A percentile compares a stretch with the other conserved stretches of the same genome.
Conservation (phyloP, 2,113 vertebrate genomes). For the Setophaga coronata region DNA sequence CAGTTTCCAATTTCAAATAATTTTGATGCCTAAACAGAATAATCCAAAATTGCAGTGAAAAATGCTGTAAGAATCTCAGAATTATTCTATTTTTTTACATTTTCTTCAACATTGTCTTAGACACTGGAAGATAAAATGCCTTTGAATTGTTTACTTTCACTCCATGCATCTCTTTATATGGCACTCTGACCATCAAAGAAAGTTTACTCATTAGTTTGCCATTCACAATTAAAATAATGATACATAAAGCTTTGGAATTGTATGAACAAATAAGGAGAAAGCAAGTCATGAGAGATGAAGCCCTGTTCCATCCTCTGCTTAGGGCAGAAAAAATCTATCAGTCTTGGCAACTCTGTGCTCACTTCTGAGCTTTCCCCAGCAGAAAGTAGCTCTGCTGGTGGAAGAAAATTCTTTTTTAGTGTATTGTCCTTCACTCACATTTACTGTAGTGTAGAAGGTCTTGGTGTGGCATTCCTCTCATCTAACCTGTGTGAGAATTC, state of each 20-base stretch:
- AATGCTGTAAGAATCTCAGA: not conserved
- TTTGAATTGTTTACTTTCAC: not conserved
- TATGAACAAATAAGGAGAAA: conserved; percentile 2
- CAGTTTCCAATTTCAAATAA: not conserved
- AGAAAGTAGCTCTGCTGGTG: not conserved
- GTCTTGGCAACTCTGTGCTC: not conserved
- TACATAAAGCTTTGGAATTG: not conserved
- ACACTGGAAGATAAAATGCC: not conserved
- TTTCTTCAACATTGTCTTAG: not conserved
- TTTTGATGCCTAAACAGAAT: not conserved
- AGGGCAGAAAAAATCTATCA: not conserved
- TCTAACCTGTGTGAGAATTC: not conserved
- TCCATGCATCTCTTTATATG: not conserved
- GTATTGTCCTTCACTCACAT: not conserved
- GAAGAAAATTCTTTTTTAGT: not conserved
- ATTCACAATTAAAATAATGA: not conserved
- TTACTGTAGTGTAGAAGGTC: not conserved
- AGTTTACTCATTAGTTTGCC: not conserved
- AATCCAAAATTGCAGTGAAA: not conserved
- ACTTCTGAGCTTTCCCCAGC: not conserved
- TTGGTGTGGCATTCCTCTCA: not conserved
- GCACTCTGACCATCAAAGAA: not conserved
- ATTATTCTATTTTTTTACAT: not conserved
- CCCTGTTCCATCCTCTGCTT: not conserved
- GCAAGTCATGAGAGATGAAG: not conserved